Percentiles rank a stretch among this genome's conserved stretches.
phyloP scores from a whole-genome alignment of 2,888 invertebrate species.

The Brenthis ino region DNA sequence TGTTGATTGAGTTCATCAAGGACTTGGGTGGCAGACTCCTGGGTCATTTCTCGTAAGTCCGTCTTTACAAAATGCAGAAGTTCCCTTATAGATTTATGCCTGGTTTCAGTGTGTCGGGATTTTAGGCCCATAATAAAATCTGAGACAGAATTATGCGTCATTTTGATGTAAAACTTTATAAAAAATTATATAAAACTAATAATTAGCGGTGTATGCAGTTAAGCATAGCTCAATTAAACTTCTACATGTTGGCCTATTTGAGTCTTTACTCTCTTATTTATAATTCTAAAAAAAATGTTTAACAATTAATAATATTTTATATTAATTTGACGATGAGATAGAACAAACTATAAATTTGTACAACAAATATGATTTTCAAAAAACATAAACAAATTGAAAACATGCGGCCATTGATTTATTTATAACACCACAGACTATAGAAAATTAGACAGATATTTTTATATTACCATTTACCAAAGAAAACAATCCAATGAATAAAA shows the following conservation, averaged over 20 bases:
- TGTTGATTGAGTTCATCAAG: slow-evolving; percentile 97
- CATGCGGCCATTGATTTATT: slow-evolving; percentile 57
- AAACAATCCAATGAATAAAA: neutral
- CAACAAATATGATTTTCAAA: neutral
- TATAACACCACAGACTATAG: slow-evolving; percentile 1
- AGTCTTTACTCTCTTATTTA: neutral
- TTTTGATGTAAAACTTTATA: slow-evolving; percentile 24
- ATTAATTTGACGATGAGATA: neutral
- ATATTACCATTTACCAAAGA: neutral
- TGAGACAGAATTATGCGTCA: slow-evolving; percentile 64
- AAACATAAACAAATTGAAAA: slow-evolving; percentile 61
- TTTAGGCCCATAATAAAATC: slow-evolving; percentile 93
- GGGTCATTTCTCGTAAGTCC: slow-evolving; percentile 92
- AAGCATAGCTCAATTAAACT: neutral
- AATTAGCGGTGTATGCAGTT: neutral
- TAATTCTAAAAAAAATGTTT: neutral
- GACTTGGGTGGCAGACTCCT: slow-evolving; percentile 91
- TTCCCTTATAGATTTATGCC: slow-evolving; percentile 93
- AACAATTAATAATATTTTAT: neutral
- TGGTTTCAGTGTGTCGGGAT: slow-evolving; percentile 91
- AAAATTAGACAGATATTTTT: neutral
- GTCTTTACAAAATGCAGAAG: slow-evolving; percentile 94
- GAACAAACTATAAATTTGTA: neutral
- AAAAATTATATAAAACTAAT: slow-evolving; percentile 4
- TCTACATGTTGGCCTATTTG: slow-evolving; percentile 9